phyloP scores from a whole-genome alignment of 2,113 vertebrate genomes.

The Lota lota region DNA sequence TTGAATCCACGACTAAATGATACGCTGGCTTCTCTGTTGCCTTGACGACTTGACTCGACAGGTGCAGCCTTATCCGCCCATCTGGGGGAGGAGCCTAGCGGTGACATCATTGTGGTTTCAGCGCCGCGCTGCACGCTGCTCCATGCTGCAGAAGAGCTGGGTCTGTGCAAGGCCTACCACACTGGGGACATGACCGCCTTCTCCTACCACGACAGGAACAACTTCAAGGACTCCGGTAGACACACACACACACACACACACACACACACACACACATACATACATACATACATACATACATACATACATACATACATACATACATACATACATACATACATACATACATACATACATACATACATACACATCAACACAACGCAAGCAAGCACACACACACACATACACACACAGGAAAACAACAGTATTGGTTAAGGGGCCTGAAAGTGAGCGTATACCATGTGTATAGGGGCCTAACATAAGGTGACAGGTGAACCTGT shows the following conservation, averaged over 20 bases:
- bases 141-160: constrained; percentile 68
- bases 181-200: constrained; percentile 71
- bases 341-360: neutral
- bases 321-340: neutral
- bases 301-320: neutral
- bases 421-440: too few species aligned
- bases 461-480: too few species aligned
- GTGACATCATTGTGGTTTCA: constrained; percentile 72
- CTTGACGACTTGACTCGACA: constrained; percentile 24
- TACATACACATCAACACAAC: neutral
- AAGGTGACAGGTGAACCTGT: neutral
- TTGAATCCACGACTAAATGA: too few species aligned
- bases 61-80: constrained; percentile 73
- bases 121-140: constrained; percentile 75
- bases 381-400: neutral
- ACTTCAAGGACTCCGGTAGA: constrained; percentile 71
- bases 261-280: neutral
- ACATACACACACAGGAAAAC: neutral
- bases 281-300: neutral
- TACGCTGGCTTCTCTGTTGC: too few species aligned
- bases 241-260: neutral
- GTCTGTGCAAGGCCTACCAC: constrained; percentile 68
- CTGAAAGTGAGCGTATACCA: too few species aligned
- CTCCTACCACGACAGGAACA: constrained; percentile 66
- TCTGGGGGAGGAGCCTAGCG: constrained; percentile 72